Evolutionary conservation across 2,888 invertebrate genomes (phyloP), one percentile per base, ranked within the genome.

Genomic region (Agriopis aurantiaria): DNA sequence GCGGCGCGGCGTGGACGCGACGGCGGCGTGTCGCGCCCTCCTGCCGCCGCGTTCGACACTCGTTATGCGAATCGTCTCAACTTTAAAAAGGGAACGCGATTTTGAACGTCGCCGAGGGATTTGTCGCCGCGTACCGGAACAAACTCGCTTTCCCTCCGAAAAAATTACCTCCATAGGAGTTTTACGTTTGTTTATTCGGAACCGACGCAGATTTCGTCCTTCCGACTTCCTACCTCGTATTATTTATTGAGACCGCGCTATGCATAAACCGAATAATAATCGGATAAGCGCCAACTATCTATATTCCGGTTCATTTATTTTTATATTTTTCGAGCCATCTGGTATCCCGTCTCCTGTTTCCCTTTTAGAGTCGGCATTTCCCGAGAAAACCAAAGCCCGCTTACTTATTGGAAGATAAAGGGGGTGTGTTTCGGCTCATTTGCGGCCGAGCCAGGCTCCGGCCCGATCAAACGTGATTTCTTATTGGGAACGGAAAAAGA

Each of bases 51-150:
- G 91, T 92, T 93, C 93, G 93, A 92, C 93, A 91, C 92, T 93
- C 93, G 93, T 94, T 94, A 93, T 88, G 87, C 85, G 89, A 91
- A 91, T 92, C 92, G 92, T 91, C 92, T 92, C 89, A 91, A 93
- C 91, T 93, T 93, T 92, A 91, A 93, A 90, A 91, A 91, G 91
- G 89, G 91, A 90, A 90, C 90, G 88, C 90, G 91, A 92, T 91
- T 93, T 91, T 88, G 90, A 93, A 90, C 84, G 86, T 77, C 88
- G 85, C 82, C 89, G 68, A 81, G 93, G 93, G 92, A 93, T 86
- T 90, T 88, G 88, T 84, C 83, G 82, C 75, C 79, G 82, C 81
- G 79, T 80, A 82, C 79, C 85, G 82, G 83, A 85, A 85, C 84
- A 84, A 88, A 87, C 86, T 87, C 81, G 79, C 81, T 85, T 86